Evolutionary conservation across 2,797 vertebrate genomes (phyloP).

Genomic region (Enteromius radiatus): DNA sequence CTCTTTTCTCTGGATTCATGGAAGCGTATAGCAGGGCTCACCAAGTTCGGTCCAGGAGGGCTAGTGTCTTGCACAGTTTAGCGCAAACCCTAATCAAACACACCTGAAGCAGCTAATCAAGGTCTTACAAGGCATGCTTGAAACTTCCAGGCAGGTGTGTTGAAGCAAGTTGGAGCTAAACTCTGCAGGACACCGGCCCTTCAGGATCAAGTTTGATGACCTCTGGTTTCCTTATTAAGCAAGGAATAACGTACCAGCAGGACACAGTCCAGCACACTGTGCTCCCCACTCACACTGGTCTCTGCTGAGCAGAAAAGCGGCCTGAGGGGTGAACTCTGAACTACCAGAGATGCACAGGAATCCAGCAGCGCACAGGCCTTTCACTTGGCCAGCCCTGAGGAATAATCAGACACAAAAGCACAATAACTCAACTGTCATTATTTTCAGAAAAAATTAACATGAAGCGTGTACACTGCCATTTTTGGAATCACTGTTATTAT

Average conservation of each 20-base stretch:
- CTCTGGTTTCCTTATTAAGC: too few relatives aligned
- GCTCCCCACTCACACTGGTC: slow-evolving; percentile 80
- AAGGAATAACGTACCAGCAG: slow-evolving; percentile 74
- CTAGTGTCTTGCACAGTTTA: too few relatives aligned
- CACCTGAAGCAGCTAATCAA: too few relatives aligned
- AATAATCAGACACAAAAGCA: slow-evolving; percentile 21
- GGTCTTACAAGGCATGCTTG: too few relatives aligned
- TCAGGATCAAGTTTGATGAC: too few relatives aligned
- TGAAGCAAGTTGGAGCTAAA: too few relatives aligned
- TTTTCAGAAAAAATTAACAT: neutral
- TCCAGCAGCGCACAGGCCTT: slow-evolving; percentile 86
- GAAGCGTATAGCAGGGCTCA: too few relatives aligned
- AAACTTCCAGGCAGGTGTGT: too few relatives aligned
- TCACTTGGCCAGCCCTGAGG: slow-evolving; percentile 81
- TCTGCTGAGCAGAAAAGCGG: slow-evolving; percentile 57
- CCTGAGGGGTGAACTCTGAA: slow-evolving; percentile 77
- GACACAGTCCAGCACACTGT: slow-evolving; percentile 84
- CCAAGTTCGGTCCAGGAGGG: too few relatives aligned
- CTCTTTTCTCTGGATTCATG: neutral
- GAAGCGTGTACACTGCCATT: neutral
- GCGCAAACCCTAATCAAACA: too few relatives aligned
- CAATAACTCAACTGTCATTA: neutral
- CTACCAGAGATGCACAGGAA: slow-evolving; percentile 88
- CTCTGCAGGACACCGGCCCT: too few relatives aligned
- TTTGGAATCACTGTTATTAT: neutral